Evolutionary conservation across 1,140 invertebrate genomes (phyloP), one percentile per base, ranked within the genome.

Genomic region (Drosophila pandora): DNA sequence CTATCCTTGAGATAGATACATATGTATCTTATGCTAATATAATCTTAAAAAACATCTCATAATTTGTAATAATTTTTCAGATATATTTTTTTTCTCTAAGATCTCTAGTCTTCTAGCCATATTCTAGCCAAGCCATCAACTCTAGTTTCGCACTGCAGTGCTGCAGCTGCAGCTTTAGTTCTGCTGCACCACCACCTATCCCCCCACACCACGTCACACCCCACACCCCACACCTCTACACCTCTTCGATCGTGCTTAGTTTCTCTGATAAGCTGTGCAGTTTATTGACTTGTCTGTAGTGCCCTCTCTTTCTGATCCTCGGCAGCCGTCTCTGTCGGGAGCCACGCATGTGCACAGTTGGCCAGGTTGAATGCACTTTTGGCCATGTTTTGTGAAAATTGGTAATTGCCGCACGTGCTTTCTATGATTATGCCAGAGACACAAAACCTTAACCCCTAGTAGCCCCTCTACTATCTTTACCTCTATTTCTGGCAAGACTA

Each of bases 381-480:
- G 83, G 76, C 83, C 71, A 88, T 88, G 83, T 79, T 79, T 77
- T 76, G 72, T 64, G 76, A 74, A 82, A 89, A 88, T 87, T 76
- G 76, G 79, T 73, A 88, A 88, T 88, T 77, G 76, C 84, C 72
- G 76, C 83, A 88, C 83, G 83, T 88, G 83, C 84, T 88, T 79
- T 83, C 83, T 88, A 88, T 76, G 83, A 83, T 83, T 88, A 88
- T 54, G 76, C 61, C 83, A 74, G 43, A 57, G 58, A 59, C 41
- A 58, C 49, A 65, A 68, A 53, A 68, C 64, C 60, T 47, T 68
- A 68, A 68, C 60, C 65, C 49, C 9, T 7, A n/a, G 22, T 8
- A 3, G 8, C 9, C 32, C 32, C 12, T 25, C 32, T 17, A 17
- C 17, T 17, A 17, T 39, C 52, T 57, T n/a, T 54, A 17, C 1